Conservation (phyloP, 1,140 invertebrate species). For the Lepeophtheirus salmonis region DNA sequence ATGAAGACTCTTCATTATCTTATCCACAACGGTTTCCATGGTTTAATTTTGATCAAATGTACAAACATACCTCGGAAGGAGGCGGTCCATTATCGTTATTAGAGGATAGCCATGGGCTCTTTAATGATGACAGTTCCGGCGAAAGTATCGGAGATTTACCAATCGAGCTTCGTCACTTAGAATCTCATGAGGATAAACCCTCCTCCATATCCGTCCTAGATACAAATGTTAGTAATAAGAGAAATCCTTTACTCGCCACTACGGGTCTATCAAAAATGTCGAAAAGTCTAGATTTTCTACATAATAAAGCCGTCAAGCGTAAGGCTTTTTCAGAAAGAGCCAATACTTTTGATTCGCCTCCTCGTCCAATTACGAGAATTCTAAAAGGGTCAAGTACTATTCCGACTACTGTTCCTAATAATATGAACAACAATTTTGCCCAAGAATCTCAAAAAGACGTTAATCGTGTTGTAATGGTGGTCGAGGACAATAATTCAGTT, state of each 20-base stretch:
- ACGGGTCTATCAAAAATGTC: not conserved
- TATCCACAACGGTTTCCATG: not conserved
- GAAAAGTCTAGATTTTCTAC: not conserved
- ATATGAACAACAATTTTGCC: too few relatives aligned
- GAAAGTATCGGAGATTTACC: constrained; percentile 12
- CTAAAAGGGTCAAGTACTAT: too few relatives aligned
- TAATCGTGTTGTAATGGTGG: too few relatives aligned
- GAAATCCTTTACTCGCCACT: not conserved
- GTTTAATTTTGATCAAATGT: not conserved
- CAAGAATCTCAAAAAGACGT: too few relatives aligned
- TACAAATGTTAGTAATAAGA: not conserved
- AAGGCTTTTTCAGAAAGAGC: not conserved
- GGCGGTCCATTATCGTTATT: not conserved
- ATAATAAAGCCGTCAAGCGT: not conserved
- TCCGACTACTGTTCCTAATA: too few relatives aligned
- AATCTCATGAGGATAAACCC: not conserved
- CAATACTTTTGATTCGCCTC: not conserved
- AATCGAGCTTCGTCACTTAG: constrained; percentile 16
- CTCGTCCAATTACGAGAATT: too few relatives aligned
- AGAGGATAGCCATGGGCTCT: not conserved
- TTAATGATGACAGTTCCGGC: not conserved
- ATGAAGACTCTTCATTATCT: too few relatives aligned
- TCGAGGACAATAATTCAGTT: too few relatives aligned
- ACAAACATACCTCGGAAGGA: not conserved
- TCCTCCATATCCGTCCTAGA: not conserved